phyloP scores from a whole-genome alignment of 1,140 invertebrate species.

The Aphelinus certus region DNA sequence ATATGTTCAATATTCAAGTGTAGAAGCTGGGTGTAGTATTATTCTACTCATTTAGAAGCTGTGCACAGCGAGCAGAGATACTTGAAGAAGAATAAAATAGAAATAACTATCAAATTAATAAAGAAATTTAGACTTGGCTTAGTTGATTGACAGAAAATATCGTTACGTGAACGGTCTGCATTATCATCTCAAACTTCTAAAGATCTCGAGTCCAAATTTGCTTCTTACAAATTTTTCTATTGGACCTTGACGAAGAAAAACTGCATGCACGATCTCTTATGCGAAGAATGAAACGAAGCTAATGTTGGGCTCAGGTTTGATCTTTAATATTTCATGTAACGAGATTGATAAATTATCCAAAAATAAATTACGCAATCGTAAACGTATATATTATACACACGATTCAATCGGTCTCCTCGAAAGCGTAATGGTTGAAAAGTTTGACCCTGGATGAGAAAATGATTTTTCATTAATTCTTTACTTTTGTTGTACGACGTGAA shows the following conservation, averaged over 20 bases:
- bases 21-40: too few species aligned
- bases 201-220: slow-evolving; percentile 19
- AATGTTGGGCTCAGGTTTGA: slow-evolving; percentile 4
- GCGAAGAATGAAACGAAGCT: background rate
- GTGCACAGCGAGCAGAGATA: too few species aligned
- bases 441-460: background rate
- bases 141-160: slow-evolving; percentile 33
- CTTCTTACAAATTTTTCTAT: background rate
- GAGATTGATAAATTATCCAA: slow-evolving; percentile 7
- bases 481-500: background rate
- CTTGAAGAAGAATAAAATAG: slow-evolving; percentile 2
- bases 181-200: slow-evolving; percentile 19
- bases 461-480: background rate
- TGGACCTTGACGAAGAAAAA: background rate
- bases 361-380: slow-evolving; percentile 11
- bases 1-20: slow-evolving; percentile 30
- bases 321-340: slow-evolving; percentile 23
- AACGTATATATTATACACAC: background rate
- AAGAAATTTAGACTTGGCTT: slow-evolving; percentile 22
- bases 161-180: slow-evolving; percentile 20
- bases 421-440: background rate
- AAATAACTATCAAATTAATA: background rate
- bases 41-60: too few species aligned
- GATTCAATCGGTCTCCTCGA: slow-evolving; percentile 23
- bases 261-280: too few species aligned